A percentile compares a stretch with the other conserved stretches of the same genome.
Evolutionary conservation across 2,797 vertebrate genomes (phyloP).

Genomic region (Odontamblyopus lacepedii): DNA sequence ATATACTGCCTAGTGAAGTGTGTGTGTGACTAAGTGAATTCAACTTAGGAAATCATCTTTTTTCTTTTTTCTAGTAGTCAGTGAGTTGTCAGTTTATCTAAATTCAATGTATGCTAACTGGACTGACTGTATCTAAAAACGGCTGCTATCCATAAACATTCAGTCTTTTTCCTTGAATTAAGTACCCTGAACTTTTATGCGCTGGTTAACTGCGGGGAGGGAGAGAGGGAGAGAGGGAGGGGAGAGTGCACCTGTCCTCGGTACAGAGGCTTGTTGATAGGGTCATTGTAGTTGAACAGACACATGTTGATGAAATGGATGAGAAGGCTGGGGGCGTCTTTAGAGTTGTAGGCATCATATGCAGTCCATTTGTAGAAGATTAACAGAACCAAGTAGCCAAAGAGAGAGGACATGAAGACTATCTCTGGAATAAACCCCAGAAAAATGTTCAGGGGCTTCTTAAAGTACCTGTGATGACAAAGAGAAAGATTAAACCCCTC

Average conservation of each 20-base stretch:
- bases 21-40: background rate
- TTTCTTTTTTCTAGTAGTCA: background rate
- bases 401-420: conserved; percentile 92
- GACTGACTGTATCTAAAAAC: background rate
- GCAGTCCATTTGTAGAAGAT: conserved; percentile 97
- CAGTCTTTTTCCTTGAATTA: background rate
- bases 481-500: background rate
- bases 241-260: conserved; percentile 86
- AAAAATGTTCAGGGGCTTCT: conserved; percentile 96
- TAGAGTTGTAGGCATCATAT: conserved; percentile 87
- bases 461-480: conserved; percentile 86
- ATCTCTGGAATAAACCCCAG: conserved; percentile 97
- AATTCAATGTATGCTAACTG: background rate
- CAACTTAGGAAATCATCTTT: too few relatives aligned
- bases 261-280: conserved; percentile 85
- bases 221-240: too few relatives aligned
- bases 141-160: background rate
- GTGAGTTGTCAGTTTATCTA: background rate
- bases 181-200: background rate
- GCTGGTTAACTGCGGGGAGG: background rate
- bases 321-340: conserved; percentile 92
- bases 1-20: background rate
- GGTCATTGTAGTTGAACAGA: conserved; percentile 92
- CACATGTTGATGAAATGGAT: conserved; percentile 99
- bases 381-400: conserved; percentile 93